These are phyloP conservation scores for Alligator sinensis DNA, from an alignment of 2,113 vertebrate genomes.

Conservation along the genomic window DNA sequence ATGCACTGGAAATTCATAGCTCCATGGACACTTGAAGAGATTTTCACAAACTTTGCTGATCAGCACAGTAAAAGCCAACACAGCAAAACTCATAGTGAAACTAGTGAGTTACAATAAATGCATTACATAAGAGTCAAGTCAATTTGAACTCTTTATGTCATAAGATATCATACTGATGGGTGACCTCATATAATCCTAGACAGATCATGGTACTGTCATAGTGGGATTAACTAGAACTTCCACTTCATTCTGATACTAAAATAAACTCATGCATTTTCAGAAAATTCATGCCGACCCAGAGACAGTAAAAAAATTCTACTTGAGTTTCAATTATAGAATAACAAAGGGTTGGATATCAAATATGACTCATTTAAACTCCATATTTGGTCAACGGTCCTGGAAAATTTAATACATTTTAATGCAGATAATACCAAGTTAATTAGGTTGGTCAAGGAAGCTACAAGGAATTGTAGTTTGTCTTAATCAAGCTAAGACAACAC, in stretches of 20 bases:
- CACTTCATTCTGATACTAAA: fast-evolving
- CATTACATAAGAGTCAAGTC: fast-evolving
- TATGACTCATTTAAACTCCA: background rate
- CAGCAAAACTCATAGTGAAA: background rate
- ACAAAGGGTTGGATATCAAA: background rate
- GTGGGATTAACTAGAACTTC: background rate
- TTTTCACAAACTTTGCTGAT: background rate
- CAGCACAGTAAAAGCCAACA: background rate
- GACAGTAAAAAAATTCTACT: background rate
- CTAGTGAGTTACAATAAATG: fast-evolving
- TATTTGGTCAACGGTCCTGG: background rate
- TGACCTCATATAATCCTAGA: background rate
- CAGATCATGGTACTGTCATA: background rate
- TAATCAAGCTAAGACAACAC: background rate
- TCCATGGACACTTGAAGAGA: background rate
- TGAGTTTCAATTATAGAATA: background rate
- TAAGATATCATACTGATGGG: background rate
- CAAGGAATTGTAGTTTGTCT: background rate
- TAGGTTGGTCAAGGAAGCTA: background rate
- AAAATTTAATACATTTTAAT: too few relatives aligned
- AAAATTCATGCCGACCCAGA: fast-evolving
- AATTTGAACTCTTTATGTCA: background rate
- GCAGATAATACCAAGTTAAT: background rate
- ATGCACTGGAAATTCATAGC: background rate
- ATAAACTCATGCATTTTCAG: fast-evolving